Conservation (phyloP, 1,140 invertebrate genomes). For the Ceratina japonica region DNA sequence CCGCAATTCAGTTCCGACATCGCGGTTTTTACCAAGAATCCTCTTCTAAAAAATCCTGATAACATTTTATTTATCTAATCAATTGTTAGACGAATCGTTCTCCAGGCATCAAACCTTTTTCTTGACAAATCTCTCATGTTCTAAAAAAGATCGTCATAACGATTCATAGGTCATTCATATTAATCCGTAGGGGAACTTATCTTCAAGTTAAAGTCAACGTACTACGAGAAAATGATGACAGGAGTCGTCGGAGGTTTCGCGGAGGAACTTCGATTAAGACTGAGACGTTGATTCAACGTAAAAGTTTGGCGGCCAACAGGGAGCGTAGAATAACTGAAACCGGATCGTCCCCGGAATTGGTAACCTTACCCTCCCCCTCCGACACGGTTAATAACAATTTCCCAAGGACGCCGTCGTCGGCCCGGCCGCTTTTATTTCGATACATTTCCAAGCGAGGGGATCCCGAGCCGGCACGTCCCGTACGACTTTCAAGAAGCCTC, state of each 20-base stretch:
- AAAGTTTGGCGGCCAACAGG: slow-evolving; percentile 1
- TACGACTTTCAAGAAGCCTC: background rate
- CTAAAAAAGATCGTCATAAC: too few relatives aligned
- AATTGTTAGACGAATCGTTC: too few relatives aligned
- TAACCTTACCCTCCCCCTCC: background rate
- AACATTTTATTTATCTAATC: too few relatives aligned
- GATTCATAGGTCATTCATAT: too few relatives aligned
- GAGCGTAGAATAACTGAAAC: slow-evolving; percentile 16
- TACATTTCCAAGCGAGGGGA: background rate
- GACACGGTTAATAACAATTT: background rate
- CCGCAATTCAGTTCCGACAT: slow-evolving; percentile 30
- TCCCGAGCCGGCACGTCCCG: background rate
- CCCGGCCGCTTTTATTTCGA: background rate
- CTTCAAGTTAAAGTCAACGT: too few relatives aligned
- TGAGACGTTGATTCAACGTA: background rate
- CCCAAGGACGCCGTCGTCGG: background rate
- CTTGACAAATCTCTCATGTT: too few relatives aligned
- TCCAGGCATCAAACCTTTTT: too few relatives aligned
- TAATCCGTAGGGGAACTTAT: too few relatives aligned
- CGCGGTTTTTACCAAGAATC: slow-evolving; percentile 38
- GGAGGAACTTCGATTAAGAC: slow-evolving; percentile 37
- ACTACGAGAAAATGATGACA: background rate
- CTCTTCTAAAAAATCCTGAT: background rate
- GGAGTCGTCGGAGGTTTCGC: background rate
- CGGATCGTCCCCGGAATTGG: slow-evolving; percentile 30